Evolutionary conservation across 1,140 invertebrate species (phyloP).

Genomic region (Araneus ventricosus): DNA sequence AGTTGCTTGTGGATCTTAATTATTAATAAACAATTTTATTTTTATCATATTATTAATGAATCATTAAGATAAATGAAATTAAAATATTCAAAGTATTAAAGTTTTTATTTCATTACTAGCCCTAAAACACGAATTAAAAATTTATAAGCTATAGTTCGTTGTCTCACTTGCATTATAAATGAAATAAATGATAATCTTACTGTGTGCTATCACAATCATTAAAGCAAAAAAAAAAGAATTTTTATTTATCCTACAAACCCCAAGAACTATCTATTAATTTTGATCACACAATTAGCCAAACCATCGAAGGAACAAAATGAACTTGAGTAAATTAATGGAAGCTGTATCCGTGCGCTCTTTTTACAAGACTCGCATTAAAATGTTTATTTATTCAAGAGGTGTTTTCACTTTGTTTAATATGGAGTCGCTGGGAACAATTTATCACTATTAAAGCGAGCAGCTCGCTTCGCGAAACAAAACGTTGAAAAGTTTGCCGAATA

Average conservation of each 20-base stretch:
- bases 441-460: conserved; percentile 35
- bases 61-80: no score
- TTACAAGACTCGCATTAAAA: not conserved
- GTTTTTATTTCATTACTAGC: no score
- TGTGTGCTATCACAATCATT: not conserved
- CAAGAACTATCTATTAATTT: not conserved
- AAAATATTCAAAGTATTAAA: no score
- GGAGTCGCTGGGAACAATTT: not conserved
- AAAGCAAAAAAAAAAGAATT: not conserved
- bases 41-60: no score
- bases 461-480: not conserved
- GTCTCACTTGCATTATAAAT: no score
- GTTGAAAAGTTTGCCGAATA: conserved; percentile 17
- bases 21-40: no score
- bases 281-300: not conserved
- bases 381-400: conserved; percentile 44
- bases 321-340: conserved; percentile 7
- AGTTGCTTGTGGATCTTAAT: no score
- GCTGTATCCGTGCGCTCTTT: not conserved
- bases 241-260: not conserved
- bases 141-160: no score
- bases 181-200: no score
- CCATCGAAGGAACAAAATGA: not conserved
- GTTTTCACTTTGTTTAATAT: conserved; percentile 32
- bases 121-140: no score